phyloP scores from a whole-genome alignment of 2,888 invertebrate genomes.

The Monoplex corrugatus region DNA sequence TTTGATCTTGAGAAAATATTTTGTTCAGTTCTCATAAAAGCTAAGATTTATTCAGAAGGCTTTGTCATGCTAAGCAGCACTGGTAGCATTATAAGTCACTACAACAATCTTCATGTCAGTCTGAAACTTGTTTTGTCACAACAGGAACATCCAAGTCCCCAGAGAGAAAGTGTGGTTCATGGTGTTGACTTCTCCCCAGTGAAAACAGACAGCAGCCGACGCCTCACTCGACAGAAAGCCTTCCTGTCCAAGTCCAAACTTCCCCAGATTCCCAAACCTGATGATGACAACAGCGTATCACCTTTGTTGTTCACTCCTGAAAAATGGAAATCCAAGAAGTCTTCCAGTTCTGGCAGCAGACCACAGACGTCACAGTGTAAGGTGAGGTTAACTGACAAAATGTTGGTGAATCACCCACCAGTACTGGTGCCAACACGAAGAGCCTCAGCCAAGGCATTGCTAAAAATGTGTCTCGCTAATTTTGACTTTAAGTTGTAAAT shows the following conservation, averaged over 20 bases:
- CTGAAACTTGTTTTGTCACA: conserved; percentile 31
- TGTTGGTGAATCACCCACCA: neutral
- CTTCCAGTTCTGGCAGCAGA: neutral
- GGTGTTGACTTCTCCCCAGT: conserved; percentile 73
- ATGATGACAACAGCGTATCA: neutral
- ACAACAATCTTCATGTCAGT: no score
- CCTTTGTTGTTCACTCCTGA: neutral
- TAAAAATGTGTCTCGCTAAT: neutral
- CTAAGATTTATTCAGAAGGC: no score
- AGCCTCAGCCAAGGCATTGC: neutral
- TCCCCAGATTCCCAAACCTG: neutral
- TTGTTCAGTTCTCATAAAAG: no score
- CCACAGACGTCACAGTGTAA: neutral
- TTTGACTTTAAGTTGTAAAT: neutral
- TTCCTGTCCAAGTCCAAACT: conserved; percentile 65
- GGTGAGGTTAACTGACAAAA: neutral
- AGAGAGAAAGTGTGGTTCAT: conserved; percentile 69
- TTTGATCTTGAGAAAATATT: neutral
- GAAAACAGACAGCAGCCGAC: conserved; percentile 46
- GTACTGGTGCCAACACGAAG: neutral
- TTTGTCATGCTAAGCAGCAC: no score
- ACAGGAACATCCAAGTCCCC: conserved; percentile 63
- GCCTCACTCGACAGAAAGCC: conserved; percentile 64
- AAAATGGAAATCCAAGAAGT: neutral
- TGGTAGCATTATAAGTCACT: neutral